A percentile compares a stretch with the other conserved stretches of the same genome.
phyloP scores from a whole-genome alignment of 1,140 invertebrate species.

The Camponotus vicinus region DNA sequence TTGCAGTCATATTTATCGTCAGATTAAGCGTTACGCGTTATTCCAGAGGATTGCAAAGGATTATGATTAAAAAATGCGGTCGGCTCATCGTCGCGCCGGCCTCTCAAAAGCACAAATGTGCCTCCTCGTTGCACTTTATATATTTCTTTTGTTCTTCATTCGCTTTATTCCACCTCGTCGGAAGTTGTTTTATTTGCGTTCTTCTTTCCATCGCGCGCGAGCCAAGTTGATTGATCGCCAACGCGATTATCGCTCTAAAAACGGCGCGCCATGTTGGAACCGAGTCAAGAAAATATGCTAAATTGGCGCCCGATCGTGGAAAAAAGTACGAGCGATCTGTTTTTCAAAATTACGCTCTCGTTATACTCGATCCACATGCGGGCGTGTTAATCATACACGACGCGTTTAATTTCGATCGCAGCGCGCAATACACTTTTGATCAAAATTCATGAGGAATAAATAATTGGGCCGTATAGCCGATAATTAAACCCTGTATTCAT shows the following conservation, averaged over 20 bases:
- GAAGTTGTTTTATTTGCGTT: constrained; percentile 58
- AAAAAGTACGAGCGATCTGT: constrained; percentile 31
- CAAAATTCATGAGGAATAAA: constrained; percentile 58
- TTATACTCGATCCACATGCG: constrained; percentile 40
- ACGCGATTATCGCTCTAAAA: constrained; percentile 61
- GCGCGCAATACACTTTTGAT: constrained; percentile 34
- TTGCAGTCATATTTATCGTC: background rate
- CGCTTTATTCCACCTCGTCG: constrained; percentile 48
- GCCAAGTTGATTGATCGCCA: constrained; percentile 60
- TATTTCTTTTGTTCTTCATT: constrained; percentile 36
- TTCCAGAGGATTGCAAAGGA: background rate
- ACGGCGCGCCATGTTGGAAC: constrained; percentile 52
- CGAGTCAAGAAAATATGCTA: constrained; percentile 63
- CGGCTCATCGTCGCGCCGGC: background rate
- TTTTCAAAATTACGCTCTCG: constrained; percentile 38
- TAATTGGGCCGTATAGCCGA: constrained; percentile 36
- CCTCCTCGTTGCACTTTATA: background rate
- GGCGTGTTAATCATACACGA: constrained; percentile 46
- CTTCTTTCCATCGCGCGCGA: constrained; percentile 48
- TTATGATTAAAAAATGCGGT: background rate
- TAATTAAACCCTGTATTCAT: constrained; percentile 49
- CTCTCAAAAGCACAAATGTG: constrained; percentile 39
- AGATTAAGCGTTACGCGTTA: background rate
- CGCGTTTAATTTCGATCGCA: constrained; percentile 42
- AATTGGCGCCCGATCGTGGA: constrained; percentile 41